Evolutionary conservation across 2,888 invertebrate genomes (phyloP), one percentile per base, ranked within the genome.

Genomic region (Brenthis ino): DNA sequence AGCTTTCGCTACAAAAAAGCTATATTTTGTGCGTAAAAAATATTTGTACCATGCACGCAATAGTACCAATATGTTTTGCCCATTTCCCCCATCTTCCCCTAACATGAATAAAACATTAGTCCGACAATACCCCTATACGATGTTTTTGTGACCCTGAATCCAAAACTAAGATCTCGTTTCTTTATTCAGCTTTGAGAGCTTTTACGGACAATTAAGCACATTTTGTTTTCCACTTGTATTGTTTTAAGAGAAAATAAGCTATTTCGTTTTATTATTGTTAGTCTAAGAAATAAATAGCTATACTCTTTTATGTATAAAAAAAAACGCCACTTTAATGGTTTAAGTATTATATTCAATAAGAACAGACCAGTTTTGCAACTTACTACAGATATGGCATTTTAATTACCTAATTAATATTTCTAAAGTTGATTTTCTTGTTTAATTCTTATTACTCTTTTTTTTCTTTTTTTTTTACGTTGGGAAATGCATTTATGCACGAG

Each of bases 91-190:
- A 64, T 69, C 58, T 60, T 67, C 64, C 55, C 70, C 60, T 57
- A 33, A 64, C 37, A 71, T 75, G 74, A 75, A 75, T 75, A 71
- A 75, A 69, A 72, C 68, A 75, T 74, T 55, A 68, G 63, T 68
- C 64, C 73, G 66, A 71, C 67, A 68, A 70, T 73, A 60, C 70
- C 66, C 64, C 14, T 63, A 63, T 66, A 55, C 54, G 68, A 68
- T 72, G 65, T 71, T 75, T 68, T 68, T 68, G 65, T 68, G 70
- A 68, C 68, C 73, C 67, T 73, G 70, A 72, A 71, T 68, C 68
- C 64, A 50, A 68, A 71, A 71, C 69, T 73, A 69, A 69, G 69
- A 73, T 71, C 69, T 51, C 65, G 48, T 67, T 68, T 57, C 61
- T 67, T 70, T 72, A 71, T 71, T 68, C 64, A 57, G 65, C 66